Conservation (phyloP, 2,888 invertebrate genomes). For the Mongoloraphidia duomilia region DNA sequence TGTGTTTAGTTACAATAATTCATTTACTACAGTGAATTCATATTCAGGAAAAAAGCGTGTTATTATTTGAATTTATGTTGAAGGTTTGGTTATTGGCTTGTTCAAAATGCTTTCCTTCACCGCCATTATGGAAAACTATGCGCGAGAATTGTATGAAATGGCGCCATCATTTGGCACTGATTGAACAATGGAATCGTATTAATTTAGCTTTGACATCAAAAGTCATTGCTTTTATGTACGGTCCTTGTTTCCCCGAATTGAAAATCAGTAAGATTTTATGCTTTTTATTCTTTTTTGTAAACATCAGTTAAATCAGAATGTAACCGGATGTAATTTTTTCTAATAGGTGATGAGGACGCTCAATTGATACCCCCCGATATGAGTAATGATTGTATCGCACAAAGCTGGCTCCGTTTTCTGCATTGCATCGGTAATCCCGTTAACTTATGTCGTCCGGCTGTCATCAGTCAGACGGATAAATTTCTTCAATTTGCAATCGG, state of each 20-base stretch:
- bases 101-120: constrained; percentile 78
- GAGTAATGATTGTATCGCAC: constrained; percentile 79
- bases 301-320: background rate
- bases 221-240: constrained; percentile 77
- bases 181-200: constrained; percentile 91
- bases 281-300: background rate
- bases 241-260: constrained; percentile 64
- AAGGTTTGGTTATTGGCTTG: constrained; percentile 59
- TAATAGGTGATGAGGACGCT: constrained; percentile 69
- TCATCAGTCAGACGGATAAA: constrained; percentile 55
- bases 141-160: constrained; percentile 85
- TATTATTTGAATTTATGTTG: constrained; percentile 8
- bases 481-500: constrained; percentile 66
- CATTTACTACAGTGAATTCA: background rate
- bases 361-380: constrained; percentile 70
- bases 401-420: constrained; percentile 90
- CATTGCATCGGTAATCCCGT: constrained; percentile 92
- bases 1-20: background rate
- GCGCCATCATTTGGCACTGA: constrained; percentile 84
- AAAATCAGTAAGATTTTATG: constrained; percentile 48
- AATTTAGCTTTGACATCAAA: constrained; percentile 78
- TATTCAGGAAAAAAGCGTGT: background rate
- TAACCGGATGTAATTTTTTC: constrained; percentile 8
- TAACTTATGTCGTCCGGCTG: constrained; percentile 73
- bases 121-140: constrained; percentile 89